These are phyloP conservation scores for Scophthalmus maximus DNA, from an alignment of 2,113 vertebrate species.

Conservation along the genomic window DNA sequence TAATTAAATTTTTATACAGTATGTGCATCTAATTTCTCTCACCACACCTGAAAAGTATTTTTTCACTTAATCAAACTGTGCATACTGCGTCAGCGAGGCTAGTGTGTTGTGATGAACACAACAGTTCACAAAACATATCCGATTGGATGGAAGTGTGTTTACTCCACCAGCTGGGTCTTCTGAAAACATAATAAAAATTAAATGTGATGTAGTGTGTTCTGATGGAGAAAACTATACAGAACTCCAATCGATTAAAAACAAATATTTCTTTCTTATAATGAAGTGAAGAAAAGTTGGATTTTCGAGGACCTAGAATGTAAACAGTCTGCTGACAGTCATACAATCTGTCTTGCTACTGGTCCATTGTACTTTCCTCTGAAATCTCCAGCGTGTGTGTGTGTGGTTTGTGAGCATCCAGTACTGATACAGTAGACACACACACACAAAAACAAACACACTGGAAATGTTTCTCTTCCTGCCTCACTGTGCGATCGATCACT, in stretches of 20 bases:
- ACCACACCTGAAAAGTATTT: conserved; percentile 1
- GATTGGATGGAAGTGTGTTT: conserved; percentile 1
- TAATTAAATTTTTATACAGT: conserved; percentile 19
- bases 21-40: conserved; percentile 16
- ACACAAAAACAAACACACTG: conserved; percentile 31
- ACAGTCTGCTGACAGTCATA: conserved; percentile 44
- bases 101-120: conserved; percentile 13
- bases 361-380: conserved; percentile 31
- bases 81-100: conserved; percentile 25
- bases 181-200: conserved; percentile 14
- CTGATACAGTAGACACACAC: conserved; percentile 10
- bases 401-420: conserved; percentile 9
- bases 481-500: conserved; percentile 33
- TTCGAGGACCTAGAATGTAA: conserved; percentile 49
- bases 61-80: conserved; percentile 19
- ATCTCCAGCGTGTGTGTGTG: conserved; percentile 35
- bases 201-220: conserved; percentile 3
- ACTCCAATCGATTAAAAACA: conserved; percentile 28
- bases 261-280: conserved; percentile 1
- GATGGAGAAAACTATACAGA: conserved; percentile 10
- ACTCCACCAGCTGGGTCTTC: conserved; percentile 16
- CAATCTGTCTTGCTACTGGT: conserved; percentile 50
- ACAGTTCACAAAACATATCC: conserved; percentile 11
- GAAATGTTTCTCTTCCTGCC: conserved; percentile 26
- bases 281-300: conserved; percentile 13